Conservation (phyloP, 2,888 invertebrate species). For the Belgica antarctica region DNA sequence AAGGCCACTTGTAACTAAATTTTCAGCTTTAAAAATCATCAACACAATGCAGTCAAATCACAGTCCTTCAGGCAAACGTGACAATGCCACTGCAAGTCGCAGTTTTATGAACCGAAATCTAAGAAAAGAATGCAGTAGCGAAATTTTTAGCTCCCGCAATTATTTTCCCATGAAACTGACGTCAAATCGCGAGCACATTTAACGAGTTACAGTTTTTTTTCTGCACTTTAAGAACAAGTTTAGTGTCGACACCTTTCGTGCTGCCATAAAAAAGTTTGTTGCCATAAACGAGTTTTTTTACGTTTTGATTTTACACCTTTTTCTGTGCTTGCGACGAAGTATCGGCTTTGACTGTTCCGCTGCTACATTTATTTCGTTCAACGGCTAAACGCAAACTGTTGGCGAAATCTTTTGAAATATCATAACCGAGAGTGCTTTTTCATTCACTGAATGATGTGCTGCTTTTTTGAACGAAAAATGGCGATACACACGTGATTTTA, state of each 20-base stretch:
- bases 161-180: too few species aligned
- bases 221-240: slow-evolving; percentile 2
- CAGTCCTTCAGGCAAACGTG: too few species aligned
- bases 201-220: neutral
- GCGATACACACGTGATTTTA: slow-evolving; percentile 25
- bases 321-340: neutral
- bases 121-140: too few species aligned
- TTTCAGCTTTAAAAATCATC: too few species aligned
- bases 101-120: neutral
- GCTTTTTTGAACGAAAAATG: neutral
- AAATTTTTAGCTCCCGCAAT: too few species aligned
- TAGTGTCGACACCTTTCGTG: neutral
- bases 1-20: too few species aligned
- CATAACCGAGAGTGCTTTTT: slow-evolving; percentile 9
- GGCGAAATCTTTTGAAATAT: slow-evolving; percentile 15
- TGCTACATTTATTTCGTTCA: neutral
- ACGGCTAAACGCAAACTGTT: slow-evolving; percentile 21
- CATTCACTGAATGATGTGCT: neutral
- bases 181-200: slow-evolving; percentile 3
- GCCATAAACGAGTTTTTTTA: neutral
- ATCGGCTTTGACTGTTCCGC: neutral
- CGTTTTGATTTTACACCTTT: slow-evolving; percentile 14
- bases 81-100: slow-evolving; percentile 12
- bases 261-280: too few species aligned
- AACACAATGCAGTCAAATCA: too few species aligned